Evolutionary conservation across 2,888 invertebrate species (phyloP), one percentile per base, ranked within the genome.

Genomic region (Ephialtes manifestator): DNA sequence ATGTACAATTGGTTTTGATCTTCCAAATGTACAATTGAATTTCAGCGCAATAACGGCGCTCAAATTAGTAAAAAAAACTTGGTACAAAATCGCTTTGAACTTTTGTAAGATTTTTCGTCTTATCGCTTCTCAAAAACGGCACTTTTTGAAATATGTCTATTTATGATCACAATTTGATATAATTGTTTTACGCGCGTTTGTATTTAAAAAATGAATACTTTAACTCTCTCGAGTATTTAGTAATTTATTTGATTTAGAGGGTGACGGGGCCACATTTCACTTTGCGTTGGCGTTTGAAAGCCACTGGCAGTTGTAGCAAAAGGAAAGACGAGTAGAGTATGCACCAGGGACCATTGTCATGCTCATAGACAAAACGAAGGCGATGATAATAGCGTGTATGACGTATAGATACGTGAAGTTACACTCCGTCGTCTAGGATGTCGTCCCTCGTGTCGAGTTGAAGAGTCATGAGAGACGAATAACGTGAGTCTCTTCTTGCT

Each of bases 361-460:
- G 18, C 51, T 53, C 65, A 0, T 53, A 51, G 48, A 46, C 68
- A 53, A 63, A 76, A 79, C 78, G 65, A 72, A 68, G 63, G 68
- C 60, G 28, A 81, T 68, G 76, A 76, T 81, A 81, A 84, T 46
- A 46, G 28, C 67, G 13, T 55, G 15, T 13, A 15, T 39, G 70
- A 60, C 13, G 48, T 51, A 67, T 65, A 24, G 51, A 75, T 11
- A 51, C 28, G 58, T 39, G 46, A 3, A 18, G 58, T 15, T 28
- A 24, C 13, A n/a, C 24, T n/a, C 18, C 28, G 60, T 48, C 75
- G 84, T 86, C 87, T 83, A 86, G 84, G 80, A 79, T 86, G 81
- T 84, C 87, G 81, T 84, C 87, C 78, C 76, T 55, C 55, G 48
- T 55, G 67, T 18, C 68, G 31, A 58, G 75, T 72, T 71, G 63